Evolutionary conservation across 2,113 vertebrate species (phyloP).

Genomic region (Onychostruthus taczanowskii): DNA sequence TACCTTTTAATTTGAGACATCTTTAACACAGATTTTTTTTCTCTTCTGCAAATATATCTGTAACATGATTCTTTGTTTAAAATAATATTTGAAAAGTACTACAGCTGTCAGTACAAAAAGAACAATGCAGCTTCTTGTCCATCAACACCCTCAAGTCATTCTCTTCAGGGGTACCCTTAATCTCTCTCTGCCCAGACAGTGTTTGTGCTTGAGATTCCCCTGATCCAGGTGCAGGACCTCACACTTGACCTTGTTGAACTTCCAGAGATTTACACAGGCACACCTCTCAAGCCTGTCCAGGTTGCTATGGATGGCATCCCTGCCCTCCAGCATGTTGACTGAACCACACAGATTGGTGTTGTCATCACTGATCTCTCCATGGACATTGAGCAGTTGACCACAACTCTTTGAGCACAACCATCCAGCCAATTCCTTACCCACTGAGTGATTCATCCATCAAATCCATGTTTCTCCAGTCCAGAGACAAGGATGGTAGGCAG

Average conservation of each 20-base stretch:
- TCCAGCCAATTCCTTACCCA: background rate
- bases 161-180: background rate
- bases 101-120: background rate
- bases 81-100: background rate
- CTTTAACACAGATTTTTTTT: background rate
- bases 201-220: background rate
- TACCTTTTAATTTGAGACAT: background rate
- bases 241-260: background rate
- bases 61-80: background rate
- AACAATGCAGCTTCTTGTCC: background rate
- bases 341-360: background rate
- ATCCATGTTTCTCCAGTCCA: background rate
- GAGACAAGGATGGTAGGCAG: background rate
- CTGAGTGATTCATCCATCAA: background rate
- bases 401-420: background rate
- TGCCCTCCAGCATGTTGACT: fast-evolving
- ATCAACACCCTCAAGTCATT: background rate
- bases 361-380: background rate
- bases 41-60: background rate
- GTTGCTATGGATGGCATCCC: background rate
- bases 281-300: background rate
- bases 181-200: background rate
- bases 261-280: background rate
- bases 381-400: background rate
- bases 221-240: background rate